Base-by-base conservation (phyloP, 2,113 vertebrate genomes). In the Seriola quinqueradiata region DNA sequence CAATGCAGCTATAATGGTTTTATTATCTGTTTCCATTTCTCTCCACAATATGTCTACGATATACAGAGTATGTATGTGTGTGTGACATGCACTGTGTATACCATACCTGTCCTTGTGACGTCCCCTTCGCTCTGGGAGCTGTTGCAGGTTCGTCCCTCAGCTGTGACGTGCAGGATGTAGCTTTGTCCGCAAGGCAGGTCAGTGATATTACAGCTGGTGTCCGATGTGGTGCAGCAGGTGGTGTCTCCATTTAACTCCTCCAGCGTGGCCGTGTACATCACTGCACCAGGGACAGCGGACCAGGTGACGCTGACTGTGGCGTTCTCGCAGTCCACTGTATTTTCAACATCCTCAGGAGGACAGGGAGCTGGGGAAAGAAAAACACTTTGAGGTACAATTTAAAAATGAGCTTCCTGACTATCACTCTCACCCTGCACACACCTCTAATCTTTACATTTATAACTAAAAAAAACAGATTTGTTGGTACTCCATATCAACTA, bases 101-200 rank as follows among this genome's bases (percentile, higher is more conserved):
- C 5, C 21, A 3, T 8, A 96, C 96, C 95, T 85, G 95, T 95
- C 66, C 89, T 89, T 58, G 93, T 68, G 8, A 94, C 68, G 7
- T 25, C 2, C 16, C 80, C 64, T 1, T 44, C 3, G 25, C 93
- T 96, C 83, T 94, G 84, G 5, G 93, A 92, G 85, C 95, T 95
- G 89, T 95, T 95, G 85, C 95, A 96, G 40, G 76, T 92, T 17
- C 64, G 75, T 25, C 95, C 95, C 77, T 93, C 93, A 3, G 95
- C 93, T 38, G 75, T 89, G 42, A 96, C 88, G 0, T 86, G 86
- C 68, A 96, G 55, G 0, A 66, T 68, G 70, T 93, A 95, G 50
- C 90, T 86, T 74, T 95, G 78, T 1, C 95, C 95, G 16, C 96
- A 96, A 0, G 91, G 92, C 73, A 96, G 92, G 17, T 81, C 70